Evolutionary conservation across 2,797 vertebrate genomes (phyloP).

Genomic region (Syngnathus rostellatus): DNA sequence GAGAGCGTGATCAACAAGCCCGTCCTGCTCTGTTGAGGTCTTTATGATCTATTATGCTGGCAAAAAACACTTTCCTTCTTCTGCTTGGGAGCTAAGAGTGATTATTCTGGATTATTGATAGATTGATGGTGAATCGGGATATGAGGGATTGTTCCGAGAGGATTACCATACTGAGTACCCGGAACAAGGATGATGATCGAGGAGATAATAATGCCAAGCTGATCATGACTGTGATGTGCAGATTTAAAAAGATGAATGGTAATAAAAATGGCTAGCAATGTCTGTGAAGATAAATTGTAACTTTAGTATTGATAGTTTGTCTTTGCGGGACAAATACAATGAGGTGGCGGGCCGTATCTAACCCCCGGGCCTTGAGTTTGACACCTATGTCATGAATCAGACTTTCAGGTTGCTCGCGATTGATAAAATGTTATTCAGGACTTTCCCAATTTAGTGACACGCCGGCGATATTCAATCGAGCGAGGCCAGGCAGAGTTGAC

Average conservation of each 20-base stretch:
- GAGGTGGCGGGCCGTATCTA: too few species aligned
- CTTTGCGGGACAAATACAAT: too few species aligned
- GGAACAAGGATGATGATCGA: constrained; percentile 24
- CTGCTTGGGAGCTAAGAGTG: constrained; percentile 42
- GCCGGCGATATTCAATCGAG: neutral
- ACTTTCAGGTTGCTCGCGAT: neutral
- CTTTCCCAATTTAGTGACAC: neutral
- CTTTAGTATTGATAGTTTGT: too few species aligned
- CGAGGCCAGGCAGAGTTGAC: constrained; percentile 23
- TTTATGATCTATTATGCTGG: neutral
- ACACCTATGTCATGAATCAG: too few species aligned
- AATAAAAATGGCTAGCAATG: neutral
- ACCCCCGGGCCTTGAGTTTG: too few species aligned
- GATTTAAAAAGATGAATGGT: constrained; percentile 1
- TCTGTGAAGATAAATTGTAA: neutral
- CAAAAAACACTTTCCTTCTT: constrained; percentile 31
- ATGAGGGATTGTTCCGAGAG: constrained; percentile 51
- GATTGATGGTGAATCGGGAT: constrained; percentile 53
- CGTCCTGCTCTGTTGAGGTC: constrained; percentile 8
- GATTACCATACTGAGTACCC: constrained; percentile 41
- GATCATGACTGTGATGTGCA: constrained; percentile 23
- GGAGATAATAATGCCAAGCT: constrained; percentile 26
- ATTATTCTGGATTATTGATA: constrained; percentile 60
- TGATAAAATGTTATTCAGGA: neutral
- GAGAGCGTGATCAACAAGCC: constrained; percentile 56